Evolutionary conservation across 2,888 invertebrate genomes (phyloP).

Genomic region (Phaonia tiefii): DNA sequence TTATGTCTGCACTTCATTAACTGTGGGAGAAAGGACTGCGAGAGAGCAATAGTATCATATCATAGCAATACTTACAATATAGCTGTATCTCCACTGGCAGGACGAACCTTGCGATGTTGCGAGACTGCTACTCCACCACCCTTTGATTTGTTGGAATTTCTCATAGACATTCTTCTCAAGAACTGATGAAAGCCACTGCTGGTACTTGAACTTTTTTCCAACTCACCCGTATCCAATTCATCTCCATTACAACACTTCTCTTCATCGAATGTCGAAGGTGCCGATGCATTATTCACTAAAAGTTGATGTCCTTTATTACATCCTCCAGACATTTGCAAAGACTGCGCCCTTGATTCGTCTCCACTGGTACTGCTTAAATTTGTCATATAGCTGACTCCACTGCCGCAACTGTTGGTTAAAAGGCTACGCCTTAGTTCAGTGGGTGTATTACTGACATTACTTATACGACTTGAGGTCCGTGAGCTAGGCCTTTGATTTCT

Average conservation of each 20-base stretch:
- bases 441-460: slow-evolving; percentile 73
- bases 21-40: background rate
- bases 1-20: background rate
- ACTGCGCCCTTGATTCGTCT: slow-evolving; percentile 73
- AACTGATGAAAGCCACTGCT: slow-evolving; percentile 78
- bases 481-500: slow-evolving; percentile 68
- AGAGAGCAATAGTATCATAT: background rate
- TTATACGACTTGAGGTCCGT: slow-evolving; percentile 70
- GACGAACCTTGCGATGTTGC: slow-evolving; percentile 69
- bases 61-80: slow-evolving; percentile 76
- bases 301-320: slow-evolving; percentile 74
- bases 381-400: slow-evolving; percentile 72
- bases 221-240: slow-evolving; percentile 53
- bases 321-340: slow-evolving; percentile 75
- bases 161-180: slow-evolving; percentile 79
- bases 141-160: slow-evolving; percentile 76
- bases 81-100: slow-evolving; percentile 77
- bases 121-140: background rate
- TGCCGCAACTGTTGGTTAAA: slow-evolving; percentile 74
- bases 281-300: slow-evolving; percentile 81
- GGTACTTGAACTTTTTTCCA: slow-evolving; percentile 41
- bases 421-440: slow-evolving; percentile 73
- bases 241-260: slow-evolving; percentile 37
- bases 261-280: slow-evolving; percentile 76
- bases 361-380: slow-evolving; percentile 67